Conservation (phyloP, 2,113 vertebrate genomes). For the Cottus gobio region DNA sequence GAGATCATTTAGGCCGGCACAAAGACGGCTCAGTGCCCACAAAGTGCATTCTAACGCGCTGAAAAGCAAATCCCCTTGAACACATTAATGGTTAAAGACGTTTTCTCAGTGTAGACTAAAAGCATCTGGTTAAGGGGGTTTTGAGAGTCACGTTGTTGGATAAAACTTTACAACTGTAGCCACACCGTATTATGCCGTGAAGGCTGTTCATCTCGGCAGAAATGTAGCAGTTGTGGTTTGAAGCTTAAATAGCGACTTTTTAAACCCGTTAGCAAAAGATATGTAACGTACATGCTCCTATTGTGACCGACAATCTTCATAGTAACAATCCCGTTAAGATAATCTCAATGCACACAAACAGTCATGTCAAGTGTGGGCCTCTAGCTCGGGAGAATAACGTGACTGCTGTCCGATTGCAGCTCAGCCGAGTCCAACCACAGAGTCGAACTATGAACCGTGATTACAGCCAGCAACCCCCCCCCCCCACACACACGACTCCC, state of each 20-base stretch:
- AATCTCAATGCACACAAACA: neutral
- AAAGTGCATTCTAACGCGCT: constrained; percentile 36
- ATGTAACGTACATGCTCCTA: neutral
- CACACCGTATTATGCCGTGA: neutral
- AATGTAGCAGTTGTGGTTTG: constrained; percentile 21
- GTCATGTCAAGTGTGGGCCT: constrained; percentile 10
- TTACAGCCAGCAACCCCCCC: constrained; percentile 60
- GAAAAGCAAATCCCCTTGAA: constrained; percentile 60
- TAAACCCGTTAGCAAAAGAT: constrained; percentile 6
- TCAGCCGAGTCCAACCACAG: constrained; percentile 23
- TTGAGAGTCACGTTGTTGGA: constrained; percentile 22
- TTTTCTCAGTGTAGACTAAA: constrained; percentile 26
- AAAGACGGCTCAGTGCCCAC: constrained; percentile 52
- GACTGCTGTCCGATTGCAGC: neutral
- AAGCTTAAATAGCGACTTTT: constrained; percentile 7
- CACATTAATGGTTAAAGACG: constrained; percentile 36
- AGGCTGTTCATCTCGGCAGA: constrained; percentile 3
- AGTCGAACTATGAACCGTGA: constrained; percentile 68
- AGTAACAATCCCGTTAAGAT: constrained; percentile 1
- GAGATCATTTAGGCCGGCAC: constrained; percentile 49
- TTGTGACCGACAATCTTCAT: neutral
- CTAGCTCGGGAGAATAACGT: constrained; percentile 23
- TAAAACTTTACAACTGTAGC: constrained; percentile 23
- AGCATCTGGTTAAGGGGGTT: constrained; percentile 42
- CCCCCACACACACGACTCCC: too few species aligned